Conservation (phyloP, 2,113 vertebrate species). For the Syngnathus scovelli region DNA sequence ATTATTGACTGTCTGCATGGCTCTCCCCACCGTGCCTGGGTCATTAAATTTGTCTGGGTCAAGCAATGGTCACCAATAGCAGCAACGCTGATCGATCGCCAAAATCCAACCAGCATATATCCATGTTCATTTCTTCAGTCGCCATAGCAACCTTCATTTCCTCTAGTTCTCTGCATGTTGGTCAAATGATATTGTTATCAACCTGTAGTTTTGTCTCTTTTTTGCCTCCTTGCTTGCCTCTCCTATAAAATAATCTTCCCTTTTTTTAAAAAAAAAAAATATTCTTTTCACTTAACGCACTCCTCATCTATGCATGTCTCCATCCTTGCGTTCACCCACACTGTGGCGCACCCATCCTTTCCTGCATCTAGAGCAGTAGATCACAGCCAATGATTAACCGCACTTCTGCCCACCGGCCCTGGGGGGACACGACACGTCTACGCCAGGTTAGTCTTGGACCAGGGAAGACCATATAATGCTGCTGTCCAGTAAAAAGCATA, state of each 20-base stretch:
- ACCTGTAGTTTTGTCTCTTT: conserved; percentile 39
- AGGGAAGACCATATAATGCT: not conserved
- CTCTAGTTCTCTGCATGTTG: conserved; percentile 41
- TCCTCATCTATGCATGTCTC: not conserved
- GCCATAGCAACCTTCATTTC: conserved; percentile 29
- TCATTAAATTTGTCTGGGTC: conserved; percentile 57
- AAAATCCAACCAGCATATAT: conserved; percentile 27
- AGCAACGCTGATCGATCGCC: conserved; percentile 28
- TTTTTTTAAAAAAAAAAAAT: conserved; percentile 4
- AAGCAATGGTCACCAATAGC: conserved; percentile 23
- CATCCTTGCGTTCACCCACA: conserved; percentile 35
- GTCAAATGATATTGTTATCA: conserved; percentile 33
- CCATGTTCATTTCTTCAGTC: conserved; percentile 33
- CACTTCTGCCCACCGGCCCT: conserved; percentile 63
- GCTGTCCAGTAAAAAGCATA: not conserved
- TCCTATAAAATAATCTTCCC: conserved; percentile 5
- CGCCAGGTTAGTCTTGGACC: conserved; percentile 68
- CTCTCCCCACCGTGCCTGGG: conserved; percentile 16
- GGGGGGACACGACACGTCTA: conserved; percentile 63
- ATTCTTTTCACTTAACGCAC: conserved; percentile 5
- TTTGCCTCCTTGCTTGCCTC: conserved; percentile 15
- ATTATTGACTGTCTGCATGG: conserved; percentile 56
- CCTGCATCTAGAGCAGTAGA: conserved; percentile 64
- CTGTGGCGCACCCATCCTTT: conserved; percentile 44
- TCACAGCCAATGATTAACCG: conserved; percentile 66